Base-by-base conservation (phyloP, 1,140 invertebrate species). In the Parasteatoda tepidariorum region DNA sequence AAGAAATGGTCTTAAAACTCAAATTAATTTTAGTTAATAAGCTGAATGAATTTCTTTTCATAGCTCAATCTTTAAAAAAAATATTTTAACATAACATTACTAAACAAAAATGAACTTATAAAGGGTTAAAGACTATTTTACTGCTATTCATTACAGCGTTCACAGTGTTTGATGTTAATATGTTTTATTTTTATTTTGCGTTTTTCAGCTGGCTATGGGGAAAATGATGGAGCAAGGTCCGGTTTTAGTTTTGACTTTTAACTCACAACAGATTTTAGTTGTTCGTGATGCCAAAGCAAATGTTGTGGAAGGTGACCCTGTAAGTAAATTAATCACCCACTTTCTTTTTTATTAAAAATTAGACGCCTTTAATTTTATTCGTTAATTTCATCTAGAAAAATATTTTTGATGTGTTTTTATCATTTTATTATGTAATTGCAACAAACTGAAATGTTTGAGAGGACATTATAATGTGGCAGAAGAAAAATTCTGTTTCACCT, bases 171-270 rank as follows among this genome's bases (percentile, higher is more conserved):
- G n/a, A n/a, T n/a, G n/a, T n/a, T n/a, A 48, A 2, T 48, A 13
- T 2, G 18, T 48, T 48, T 9, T 48, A 48, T 48, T 83, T 62
- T 31, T 41, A 70, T 64, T 28, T 71, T 78, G 31, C 15, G 4
- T 34, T 28, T 85, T 87, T 70, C 85, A 92, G 90, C 89, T 99
- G 82, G 93, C 95, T 3, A 97, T 98, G 93, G 98, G 97, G 0
- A 98, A 99, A 91, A 95, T 99, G 85, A 98, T 99, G 96, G 98
- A 99, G 70, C 97, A 99, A 89, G 98, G 98, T 0, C 98, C 98
- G 7, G 97, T 99, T 5, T 89, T 99, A 55, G 94, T 99, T 3
- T 95, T 99, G 68, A 96, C 93, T 83, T 99, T 99, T 90, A 94
- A 95, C 87, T 94, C 96, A 0, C 98, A 99, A 87, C 97, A 99